Evolutionary conservation across 2,888 invertebrate species (phyloP).

Genomic region (Argyresthia albistria): DNA sequence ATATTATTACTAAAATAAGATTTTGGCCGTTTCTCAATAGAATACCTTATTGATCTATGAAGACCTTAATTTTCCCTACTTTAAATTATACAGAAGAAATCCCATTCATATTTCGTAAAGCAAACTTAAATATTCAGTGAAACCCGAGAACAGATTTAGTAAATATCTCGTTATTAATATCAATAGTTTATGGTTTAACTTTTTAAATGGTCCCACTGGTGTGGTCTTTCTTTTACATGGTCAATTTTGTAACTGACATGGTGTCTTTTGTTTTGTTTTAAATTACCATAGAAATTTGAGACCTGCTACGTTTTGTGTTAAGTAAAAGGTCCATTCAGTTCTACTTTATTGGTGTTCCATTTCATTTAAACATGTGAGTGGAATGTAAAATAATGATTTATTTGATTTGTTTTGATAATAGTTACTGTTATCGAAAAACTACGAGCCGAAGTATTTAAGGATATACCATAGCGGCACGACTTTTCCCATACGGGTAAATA

Average conservation of each 20-base stretch:
- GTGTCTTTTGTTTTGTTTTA: background rate
- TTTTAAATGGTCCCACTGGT: conserved; percentile 6
- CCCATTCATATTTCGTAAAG: background rate
- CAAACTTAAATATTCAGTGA: conserved; percentile 1
- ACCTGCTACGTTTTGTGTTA: background rate
- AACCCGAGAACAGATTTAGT: background rate
- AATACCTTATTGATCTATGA: too few species aligned
- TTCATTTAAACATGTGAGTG: background rate
- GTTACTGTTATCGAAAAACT: too few species aligned
- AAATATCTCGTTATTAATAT: conserved; percentile 36
- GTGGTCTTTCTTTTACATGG: background rate
- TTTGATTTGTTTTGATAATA: too few species aligned
- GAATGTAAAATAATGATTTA: background rate
- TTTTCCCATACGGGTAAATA: too few species aligned
- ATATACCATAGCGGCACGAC: too few species aligned
- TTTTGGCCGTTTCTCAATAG: too few species aligned
- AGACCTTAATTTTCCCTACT: too few species aligned
- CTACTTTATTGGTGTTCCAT: background rate
- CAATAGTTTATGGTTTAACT: conserved; percentile 30
- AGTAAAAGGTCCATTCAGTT: background rate
- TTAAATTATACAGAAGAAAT: too few species aligned
- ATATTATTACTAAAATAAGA: too few species aligned
- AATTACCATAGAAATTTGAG: conserved; percentile 1
- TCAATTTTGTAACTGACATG: background rate
- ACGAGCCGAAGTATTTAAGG: too few species aligned